Percentiles rank a stretch among this genome's conserved stretches.
phyloP scores from a whole-genome alignment of 2,888 invertebrate species.

The Amiota communis region DNA sequence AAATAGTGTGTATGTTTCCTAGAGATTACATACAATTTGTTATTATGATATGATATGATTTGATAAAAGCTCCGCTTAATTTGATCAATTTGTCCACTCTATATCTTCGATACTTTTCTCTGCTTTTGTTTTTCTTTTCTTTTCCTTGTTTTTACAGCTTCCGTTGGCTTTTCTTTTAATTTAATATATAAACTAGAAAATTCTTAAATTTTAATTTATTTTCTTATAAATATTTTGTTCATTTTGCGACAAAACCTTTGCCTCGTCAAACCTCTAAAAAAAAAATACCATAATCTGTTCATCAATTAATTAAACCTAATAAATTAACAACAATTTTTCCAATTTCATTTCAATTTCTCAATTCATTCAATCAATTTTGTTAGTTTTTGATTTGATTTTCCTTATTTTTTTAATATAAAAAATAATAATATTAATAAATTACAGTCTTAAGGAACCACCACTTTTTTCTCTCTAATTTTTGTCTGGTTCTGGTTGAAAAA shows the following conservation, averaged over 20 bases:
- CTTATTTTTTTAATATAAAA: conserved; percentile 33
- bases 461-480: background rate
- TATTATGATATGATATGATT: too few relatives aligned
- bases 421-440: conserved; percentile 50
- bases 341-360: conserved; percentile 17
- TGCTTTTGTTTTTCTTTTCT: too few relatives aligned
- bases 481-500: conserved; percentile 4
- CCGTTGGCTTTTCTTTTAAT: background rate
- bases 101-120: too few relatives aligned
- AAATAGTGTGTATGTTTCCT: too few relatives aligned
- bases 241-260: background rate
- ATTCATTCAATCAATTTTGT: background rate
- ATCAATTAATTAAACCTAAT: background rate
- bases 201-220: conserved; percentile 2
- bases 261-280: too few relatives aligned
- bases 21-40: too few relatives aligned
- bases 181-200: background rate
- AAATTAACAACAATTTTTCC: conserved; percentile 34
- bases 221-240: background rate
- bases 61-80: too few relatives aligned
- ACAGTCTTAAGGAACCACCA: conserved; percentile 52
- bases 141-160: background rate
- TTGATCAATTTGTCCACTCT: too few relatives aligned
- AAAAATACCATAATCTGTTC: too few relatives aligned
- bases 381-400: too few relatives aligned